Evolutionary conservation across 92 coral and sea anemone genomes (phyloP).

Genomic region (Porites cylindrica): DNA sequence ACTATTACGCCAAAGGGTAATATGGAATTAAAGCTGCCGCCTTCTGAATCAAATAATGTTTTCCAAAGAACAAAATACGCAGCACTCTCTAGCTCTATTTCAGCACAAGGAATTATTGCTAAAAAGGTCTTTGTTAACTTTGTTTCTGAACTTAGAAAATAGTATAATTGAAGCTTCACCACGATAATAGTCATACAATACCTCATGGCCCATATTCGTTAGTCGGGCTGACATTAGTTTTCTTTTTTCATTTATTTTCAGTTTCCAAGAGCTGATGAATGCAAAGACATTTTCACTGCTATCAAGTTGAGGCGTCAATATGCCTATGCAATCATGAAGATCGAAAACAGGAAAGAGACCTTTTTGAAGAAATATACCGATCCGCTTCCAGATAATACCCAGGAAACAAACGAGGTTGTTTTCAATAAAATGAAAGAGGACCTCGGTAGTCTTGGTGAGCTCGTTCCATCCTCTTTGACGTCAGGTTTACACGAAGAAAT

Average conservation of each 20-base stretch:
- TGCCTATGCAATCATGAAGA: conserved; percentile 36
- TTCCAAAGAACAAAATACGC: too few relatives aligned
- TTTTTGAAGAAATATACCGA: background rate
- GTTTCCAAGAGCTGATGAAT: background rate
- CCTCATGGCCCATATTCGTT: too few relatives aligned
- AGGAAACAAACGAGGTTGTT: background rate
- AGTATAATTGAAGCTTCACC: background rate
- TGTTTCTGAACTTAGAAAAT: too few relatives aligned
- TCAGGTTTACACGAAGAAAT: background rate
- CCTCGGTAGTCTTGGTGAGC: background rate
- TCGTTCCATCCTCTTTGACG: conserved; percentile 33
- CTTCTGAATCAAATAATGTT: too few relatives aligned
- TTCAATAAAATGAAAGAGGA: conserved; percentile 8
- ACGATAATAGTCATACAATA: too few relatives aligned
- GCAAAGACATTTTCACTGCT: conserved; percentile 1
- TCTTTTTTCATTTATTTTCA: background rate
- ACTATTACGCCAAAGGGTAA: too few relatives aligned
- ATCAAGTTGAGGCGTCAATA: conserved; percentile 15
- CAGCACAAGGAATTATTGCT: too few relatives aligned
- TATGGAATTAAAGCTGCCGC: too few relatives aligned
- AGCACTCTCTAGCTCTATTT: too few relatives aligned
- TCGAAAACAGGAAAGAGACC: background rate
- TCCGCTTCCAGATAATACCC: background rate
- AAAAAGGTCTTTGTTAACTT: too few relatives aligned
- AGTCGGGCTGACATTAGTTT: background rate